phyloP scores from a whole-genome alignment of 2,888 invertebrate genomes.

The Baccha elongata region DNA sequence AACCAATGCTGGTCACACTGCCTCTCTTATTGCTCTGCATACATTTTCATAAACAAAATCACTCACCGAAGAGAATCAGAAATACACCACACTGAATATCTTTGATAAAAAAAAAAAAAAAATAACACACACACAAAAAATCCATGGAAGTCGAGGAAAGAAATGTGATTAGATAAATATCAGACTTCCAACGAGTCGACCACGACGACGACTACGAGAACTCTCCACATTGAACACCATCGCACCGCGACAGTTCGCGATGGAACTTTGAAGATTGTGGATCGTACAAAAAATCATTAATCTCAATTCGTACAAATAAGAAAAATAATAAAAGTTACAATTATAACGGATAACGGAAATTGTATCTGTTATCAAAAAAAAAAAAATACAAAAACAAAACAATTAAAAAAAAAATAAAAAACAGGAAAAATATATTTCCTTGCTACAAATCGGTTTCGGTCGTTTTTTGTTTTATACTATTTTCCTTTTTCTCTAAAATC shows the following conservation, averaged over 20 bases:
- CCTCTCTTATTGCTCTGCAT: slow-evolving; percentile 9
- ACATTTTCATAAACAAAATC: slow-evolving; percentile 41
- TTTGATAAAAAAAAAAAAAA: no score
- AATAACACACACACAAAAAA: slow-evolving; percentile 26
- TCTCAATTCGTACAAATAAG: slow-evolving; percentile 41
- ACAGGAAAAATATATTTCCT: slow-evolving; percentile 8
- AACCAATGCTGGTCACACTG: slow-evolving; percentile 13
- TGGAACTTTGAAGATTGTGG: slow-evolving; percentile 82
- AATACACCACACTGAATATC: slow-evolving; percentile 15
- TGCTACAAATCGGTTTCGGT: slow-evolving; percentile 64
- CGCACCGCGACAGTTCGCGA: slow-evolving; percentile 78
- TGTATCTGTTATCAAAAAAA: slow-evolving; percentile 23
- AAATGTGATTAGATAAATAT: slow-evolving; percentile 72
- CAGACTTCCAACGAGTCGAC: slow-evolving; percentile 67
- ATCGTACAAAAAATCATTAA: slow-evolving; percentile 75
- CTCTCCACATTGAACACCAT: slow-evolving; percentile 66
- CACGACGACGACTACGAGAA: slow-evolving; percentile 38
- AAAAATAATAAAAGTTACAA: slow-evolving; percentile 20
- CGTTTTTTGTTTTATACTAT: slow-evolving; percentile 4
- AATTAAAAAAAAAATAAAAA: not conserved
- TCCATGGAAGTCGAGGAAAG: slow-evolving; percentile 68
- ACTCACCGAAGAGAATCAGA: slow-evolving; percentile 49
- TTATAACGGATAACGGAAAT: slow-evolving; percentile 46
- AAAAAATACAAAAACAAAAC: not conserved
- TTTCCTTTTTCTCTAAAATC: slow-evolving; percentile 2